phyloP scores from a whole-genome alignment of 2,888 invertebrate genomes.

The Diaphora mendica region DNA sequence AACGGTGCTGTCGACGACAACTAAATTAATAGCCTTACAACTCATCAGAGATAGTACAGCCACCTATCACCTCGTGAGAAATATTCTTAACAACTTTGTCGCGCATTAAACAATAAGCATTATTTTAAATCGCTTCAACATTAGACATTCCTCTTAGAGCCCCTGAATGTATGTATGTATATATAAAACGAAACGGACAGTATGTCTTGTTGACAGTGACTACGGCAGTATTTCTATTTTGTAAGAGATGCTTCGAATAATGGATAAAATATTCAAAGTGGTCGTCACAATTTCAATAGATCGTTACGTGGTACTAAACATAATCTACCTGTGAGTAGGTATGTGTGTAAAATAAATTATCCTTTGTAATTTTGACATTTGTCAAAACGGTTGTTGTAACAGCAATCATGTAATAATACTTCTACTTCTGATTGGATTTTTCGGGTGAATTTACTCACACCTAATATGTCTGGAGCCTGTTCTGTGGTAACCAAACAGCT shows the following conservation, averaged over 20 bases:
- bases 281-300: slow-evolving; percentile 69
- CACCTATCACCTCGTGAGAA: slow-evolving; percentile 63
- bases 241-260: slow-evolving; percentile 55
- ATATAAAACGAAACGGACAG: slow-evolving; percentile 49
- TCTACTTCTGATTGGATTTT: neutral
- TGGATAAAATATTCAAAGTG: slow-evolving; percentile 72
- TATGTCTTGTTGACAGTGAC: slow-evolving; percentile 51
- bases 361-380: slow-evolving; percentile 62
- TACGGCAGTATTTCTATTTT: slow-evolving; percentile 50
- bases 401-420: neutral
- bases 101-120: slow-evolving; percentile 36
- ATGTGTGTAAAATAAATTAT: slow-evolving; percentile 62
- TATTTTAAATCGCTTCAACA: slow-evolving; percentile 35
- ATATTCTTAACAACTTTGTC: slow-evolving; percentile 52
- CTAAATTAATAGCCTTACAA: slow-evolving; percentile 75
- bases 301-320: slow-evolving; percentile 66
- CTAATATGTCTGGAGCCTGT: neutral
- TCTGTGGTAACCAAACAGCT: neutral
- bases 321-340: slow-evolving; percentile 57
- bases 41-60: slow-evolving; percentile 59
- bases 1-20: slow-evolving; percentile 50
- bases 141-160: slow-evolving; percentile 34
- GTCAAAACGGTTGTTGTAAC: slow-evolving; percentile 40
- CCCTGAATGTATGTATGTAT: slow-evolving; percentile 33
- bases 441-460: too few relatives aligned